Evolutionary conservation across 2,113 vertebrate genomes (phyloP), one percentile per base, ranked within the genome.

Genomic region (Chitala chitala): DNA sequence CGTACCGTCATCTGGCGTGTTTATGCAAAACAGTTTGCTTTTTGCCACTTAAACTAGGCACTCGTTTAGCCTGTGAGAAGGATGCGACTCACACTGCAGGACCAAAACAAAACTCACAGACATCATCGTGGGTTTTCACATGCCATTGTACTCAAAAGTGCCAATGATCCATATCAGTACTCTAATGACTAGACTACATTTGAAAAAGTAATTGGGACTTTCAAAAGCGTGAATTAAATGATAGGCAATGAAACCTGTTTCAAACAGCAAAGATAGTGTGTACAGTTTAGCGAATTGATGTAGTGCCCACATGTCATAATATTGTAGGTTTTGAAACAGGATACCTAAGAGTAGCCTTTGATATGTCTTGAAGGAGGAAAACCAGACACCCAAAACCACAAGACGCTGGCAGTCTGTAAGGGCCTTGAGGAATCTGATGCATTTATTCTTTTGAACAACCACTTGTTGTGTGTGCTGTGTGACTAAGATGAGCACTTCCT

Each of bases 361-460:
- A 38, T 3, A 61, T 44, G 10, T 48, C 36, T 38, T 8, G 22
- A 40, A 5, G 4, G 71, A 72, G 55, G 40, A 72, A 72, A 72
- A 72, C 40, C 40, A 59, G 71, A 48, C 24, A 2, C 40, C 33
- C 55, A 29, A 72, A 31, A 4, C 40, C 42, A n/a, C 54, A 58
- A 42, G 70, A 44, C n/a, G 10, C 53, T 55, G 33, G 36, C 22
- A 42, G 70, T 36, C 15, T 26, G 53, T 13, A 44, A 17, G 22
- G 24, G 69, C 56, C 38, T 54, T 17, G 26, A 48, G 40, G 55
- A 72, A 72, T 72, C 56, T 6, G 12, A 36, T 10, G 24, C 42
- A 59, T 72, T 59, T 72, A 15, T 59, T 59, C 54, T 44, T 58
- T 26, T 33, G 71, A 61, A 72, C 71, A 72, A 72, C 40, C 33